Evolutionary conservation across 30 jellyfish, hydroid and myxozoan species (phyloP).

Genomic region (Aurelia aurita): DNA sequence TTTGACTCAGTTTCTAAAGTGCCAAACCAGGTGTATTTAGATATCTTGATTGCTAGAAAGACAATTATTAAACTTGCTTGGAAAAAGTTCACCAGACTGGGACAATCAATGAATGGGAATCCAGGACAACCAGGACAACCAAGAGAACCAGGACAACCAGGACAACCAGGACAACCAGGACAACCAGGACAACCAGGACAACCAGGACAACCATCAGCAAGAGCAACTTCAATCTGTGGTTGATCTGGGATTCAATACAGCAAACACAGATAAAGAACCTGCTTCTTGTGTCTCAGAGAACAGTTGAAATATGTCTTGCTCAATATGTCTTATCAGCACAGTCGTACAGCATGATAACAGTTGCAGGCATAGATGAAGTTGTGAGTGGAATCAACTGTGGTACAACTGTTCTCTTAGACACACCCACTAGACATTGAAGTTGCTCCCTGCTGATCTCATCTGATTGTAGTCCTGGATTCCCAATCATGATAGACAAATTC

Average conservation of each 20-base stretch:
- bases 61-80: neutral
- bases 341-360: constrained; percentile 30
- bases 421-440: too few relatives aligned
- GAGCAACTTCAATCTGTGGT: constrained; percentile 11
- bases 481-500: too few relatives aligned
- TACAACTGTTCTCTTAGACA: too few relatives aligned
- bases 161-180: too few relatives aligned
- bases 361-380: neutral
- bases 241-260: constrained; percentile 30
- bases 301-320: constrained; percentile 33
- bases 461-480: too few relatives aligned
- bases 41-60: neutral
- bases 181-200: too few relatives aligned
- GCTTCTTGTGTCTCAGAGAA: constrained; percentile 22
- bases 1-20: too few relatives aligned
- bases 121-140: constrained; percentile 55
- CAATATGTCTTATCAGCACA: constrained; percentile 35
- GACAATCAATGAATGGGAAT: neutral
- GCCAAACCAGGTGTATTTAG: neutral
- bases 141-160: too few relatives aligned
- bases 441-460: too few relatives aligned
- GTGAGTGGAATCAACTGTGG: constrained; percentile 28
- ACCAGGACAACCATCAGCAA: too few relatives aligned
- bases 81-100: neutral
- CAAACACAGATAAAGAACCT: constrained; percentile 35